phyloP scores from a whole-genome alignment of 2,113 vertebrate species.

The Ictalurus furcatus region DNA sequence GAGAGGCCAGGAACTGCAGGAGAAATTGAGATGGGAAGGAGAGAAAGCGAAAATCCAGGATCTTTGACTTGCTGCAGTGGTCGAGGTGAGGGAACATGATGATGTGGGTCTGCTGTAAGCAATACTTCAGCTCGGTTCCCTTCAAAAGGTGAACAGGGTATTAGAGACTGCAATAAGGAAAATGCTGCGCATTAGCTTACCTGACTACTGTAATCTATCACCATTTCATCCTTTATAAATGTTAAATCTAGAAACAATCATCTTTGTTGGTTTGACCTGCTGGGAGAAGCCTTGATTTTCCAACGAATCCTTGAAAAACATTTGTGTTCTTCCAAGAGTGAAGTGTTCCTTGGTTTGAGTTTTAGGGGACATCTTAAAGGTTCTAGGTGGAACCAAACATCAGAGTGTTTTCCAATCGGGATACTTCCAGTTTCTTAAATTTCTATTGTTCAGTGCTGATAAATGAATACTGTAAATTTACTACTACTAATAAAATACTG shows the following conservation, averaged over 20 bases:
- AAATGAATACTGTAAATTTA: neutral
- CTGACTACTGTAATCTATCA: neutral
- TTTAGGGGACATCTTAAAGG: neutral
- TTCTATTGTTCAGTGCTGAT: neutral
- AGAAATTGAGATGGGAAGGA: neutral
- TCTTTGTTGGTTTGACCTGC: neutral
- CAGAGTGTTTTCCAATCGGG: neutral
- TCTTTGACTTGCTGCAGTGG: neutral
- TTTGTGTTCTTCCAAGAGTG: neutral
- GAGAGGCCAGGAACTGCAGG: neutral
- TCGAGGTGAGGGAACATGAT: neutral
- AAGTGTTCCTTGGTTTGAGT: neutral
- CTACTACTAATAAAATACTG: neutral
- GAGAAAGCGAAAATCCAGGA: neutral
- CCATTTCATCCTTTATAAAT: neutral
- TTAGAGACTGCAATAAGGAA: neutral
- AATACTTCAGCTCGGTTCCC: neutral
- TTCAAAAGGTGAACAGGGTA: neutral
- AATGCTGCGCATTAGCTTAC: neutral
- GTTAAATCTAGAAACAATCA: neutral
- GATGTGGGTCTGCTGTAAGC: neutral
- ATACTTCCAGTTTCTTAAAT: neutral
- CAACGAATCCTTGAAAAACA: neutral
- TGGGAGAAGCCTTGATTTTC: neutral
- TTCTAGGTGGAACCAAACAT: neutral